Evolutionary conservation across 2,113 vertebrate species (phyloP).

Genomic region (Ceyx cyanopectus): DNA sequence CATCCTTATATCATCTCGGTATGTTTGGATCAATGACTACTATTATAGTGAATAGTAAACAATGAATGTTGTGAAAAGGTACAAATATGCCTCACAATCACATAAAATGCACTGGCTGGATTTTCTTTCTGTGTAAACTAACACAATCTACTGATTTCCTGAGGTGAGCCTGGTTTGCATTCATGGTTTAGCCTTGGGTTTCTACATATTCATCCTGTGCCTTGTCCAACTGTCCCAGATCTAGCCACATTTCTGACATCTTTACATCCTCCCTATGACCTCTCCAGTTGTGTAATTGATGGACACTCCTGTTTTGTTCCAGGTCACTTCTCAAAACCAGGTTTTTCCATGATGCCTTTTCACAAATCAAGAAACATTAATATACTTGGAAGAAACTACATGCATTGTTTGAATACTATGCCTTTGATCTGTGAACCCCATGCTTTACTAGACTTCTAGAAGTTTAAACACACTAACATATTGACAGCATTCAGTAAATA

Average conservation of each 20-base stretch:
- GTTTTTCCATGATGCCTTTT: conserved; percentile 37
- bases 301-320: not conserved
- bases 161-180: not conserved
- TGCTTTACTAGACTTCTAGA: not conserved
- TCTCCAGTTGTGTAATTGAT: not conserved
- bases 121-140: not conserved
- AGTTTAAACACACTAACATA: not conserved
- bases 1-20: not conserved
- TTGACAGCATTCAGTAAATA: not conserved
- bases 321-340: conserved; percentile 44
- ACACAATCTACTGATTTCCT: not conserved
- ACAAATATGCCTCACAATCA: not conserved
- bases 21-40: not conserved
- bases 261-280: not conserved
- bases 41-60: not conserved
- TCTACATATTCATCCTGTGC: not conserved
- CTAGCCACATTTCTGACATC: not conserved
- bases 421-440: conserved; percentile 55
- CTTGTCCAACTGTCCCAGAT: not conserved
- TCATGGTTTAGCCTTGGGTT: not conserved
- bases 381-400: conserved; percentile 23
- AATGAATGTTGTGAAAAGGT: not conserved
- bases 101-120: not conserved
- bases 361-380: not conserved
- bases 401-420: conserved; percentile 2